Evolutionary conservation across 2,888 invertebrate species (phyloP).

Genomic region (Metellina segmentata): DNA sequence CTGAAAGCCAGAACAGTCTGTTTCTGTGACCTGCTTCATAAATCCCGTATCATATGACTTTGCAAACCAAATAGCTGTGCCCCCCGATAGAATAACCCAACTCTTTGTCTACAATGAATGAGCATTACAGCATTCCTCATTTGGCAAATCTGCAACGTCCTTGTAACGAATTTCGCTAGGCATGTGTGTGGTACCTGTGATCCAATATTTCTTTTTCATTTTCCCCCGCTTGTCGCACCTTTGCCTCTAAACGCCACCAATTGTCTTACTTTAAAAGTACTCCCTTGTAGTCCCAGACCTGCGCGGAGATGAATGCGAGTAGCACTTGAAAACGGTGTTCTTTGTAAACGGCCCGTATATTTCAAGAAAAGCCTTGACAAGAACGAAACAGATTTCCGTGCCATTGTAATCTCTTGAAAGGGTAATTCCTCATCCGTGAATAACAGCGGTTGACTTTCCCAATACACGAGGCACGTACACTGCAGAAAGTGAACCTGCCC

Average conservation of each 20-base stretch:
- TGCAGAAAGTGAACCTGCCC: constrained; percentile 42
- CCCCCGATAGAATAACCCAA: background rate
- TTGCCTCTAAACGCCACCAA: background rate
- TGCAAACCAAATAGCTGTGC: no score
- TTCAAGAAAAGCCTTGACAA: constrained; percentile 69
- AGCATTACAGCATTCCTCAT: background rate
- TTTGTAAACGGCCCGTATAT: constrained; percentile 65
- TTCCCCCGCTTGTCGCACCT: background rate
- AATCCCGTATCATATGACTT: no score
- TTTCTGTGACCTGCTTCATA: no score
- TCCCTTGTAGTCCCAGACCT: constrained; percentile 27
- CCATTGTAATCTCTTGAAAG: constrained; percentile 69
- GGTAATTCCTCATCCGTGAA: constrained; percentile 71
- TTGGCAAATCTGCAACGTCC: background rate
- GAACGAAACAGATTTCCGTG: constrained; percentile 65
- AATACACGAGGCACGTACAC: constrained; percentile 45
- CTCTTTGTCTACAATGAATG: background rate
- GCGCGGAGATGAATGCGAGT: constrained; percentile 51
- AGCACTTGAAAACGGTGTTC: constrained; percentile 58
- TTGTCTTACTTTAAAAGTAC: constrained; percentile 26
- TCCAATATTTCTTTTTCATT: background rate
- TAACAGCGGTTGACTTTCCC: constrained; percentile 59
- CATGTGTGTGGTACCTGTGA: background rate
- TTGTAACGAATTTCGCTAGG: constrained; percentile 16
- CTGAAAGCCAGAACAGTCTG: no score